A percentile compares a stretch with the other conserved stretches of the same genome.
These are phyloP conservation scores for Adoxophyes honmai DNA, from an alignment of 1,140 invertebrate genomes.

Conservation along the genomic window DNA sequence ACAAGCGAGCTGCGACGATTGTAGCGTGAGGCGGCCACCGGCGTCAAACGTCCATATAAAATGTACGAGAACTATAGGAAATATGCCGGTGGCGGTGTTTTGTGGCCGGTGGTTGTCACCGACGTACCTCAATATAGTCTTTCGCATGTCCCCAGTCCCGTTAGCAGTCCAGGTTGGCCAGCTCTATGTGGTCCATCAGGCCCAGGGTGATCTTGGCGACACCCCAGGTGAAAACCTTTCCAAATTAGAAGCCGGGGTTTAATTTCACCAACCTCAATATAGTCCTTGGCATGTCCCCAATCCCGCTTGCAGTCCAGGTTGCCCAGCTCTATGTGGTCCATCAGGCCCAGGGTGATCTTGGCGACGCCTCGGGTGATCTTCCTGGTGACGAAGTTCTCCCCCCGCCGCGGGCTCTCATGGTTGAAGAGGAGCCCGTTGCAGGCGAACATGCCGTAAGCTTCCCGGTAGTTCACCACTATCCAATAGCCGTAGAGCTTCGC, in stretches of 20 bases:
- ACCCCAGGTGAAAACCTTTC: slow-evolving; percentile 95
- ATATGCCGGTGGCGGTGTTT: too few species aligned
- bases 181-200: slow-evolving; percentile 90
- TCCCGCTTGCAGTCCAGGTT: slow-evolving; percentile 97
- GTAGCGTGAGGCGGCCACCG: too few species aligned
- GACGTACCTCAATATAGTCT: slow-evolving; percentile 96
- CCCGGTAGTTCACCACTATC: slow-evolving; percentile 98
- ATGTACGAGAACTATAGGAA: too few species aligned
- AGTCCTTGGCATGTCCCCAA: slow-evolving; percentile 99
- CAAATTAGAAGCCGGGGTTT: too few species aligned
- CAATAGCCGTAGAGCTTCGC: slow-evolving; percentile 99
- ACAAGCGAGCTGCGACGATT: too few species aligned
- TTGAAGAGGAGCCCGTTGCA: slow-evolving; percentile 99
- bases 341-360: slow-evolving; percentile 94
- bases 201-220: slow-evolving; percentile 97
- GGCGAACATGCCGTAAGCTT: slow-evolving; percentile 98
- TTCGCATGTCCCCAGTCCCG: slow-evolving; percentile 99
- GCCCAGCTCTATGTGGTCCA: slow-evolving; percentile 94
- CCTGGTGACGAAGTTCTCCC: slow-evolving; percentile 99
- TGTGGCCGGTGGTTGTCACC: too few species aligned
- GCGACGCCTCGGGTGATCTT: slow-evolving; percentile 99
- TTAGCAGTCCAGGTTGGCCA: slow-evolving; percentile 97
- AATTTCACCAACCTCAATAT: slow-evolving; percentile 94
- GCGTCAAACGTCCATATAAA: too few species aligned
- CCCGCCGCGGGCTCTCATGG: slow-evolving; percentile 98